Evolutionary conservation across 2,113 vertebrate genomes (phyloP).

Genomic region (Thamnaconus septentrionalis): DNA sequence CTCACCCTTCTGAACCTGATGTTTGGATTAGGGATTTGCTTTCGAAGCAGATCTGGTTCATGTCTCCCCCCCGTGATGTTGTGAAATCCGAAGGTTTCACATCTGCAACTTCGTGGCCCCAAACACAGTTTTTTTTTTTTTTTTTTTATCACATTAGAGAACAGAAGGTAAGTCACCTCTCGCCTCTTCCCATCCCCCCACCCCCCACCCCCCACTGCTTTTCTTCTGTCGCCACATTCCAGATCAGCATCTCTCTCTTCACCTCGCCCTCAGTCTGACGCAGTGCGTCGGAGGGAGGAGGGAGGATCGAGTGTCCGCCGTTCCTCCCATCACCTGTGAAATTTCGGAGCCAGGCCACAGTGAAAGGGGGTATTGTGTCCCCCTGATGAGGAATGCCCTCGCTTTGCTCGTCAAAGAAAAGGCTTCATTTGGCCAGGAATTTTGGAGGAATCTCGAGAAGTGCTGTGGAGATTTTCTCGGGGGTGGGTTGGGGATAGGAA

Average conservation of each 20-base stretch:
- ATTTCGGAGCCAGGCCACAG: conserved; percentile 83
- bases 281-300: conserved; percentile 64
- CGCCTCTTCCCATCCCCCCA: too few species aligned
- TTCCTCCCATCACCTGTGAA: conserved; percentile 95
- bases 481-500: conserved; percentile 45
- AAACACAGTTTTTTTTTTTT: too few species aligned
- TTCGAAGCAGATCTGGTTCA: too few species aligned
- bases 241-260: conserved; percentile 29
- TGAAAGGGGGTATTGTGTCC: conserved; percentile 96
- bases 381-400: conserved; percentile 85
- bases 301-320: conserved; percentile 82
- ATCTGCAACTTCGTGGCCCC: too few species aligned
- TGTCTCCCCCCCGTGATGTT: too few species aligned
- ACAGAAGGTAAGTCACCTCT: too few species aligned
- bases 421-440: conserved; percentile 94
- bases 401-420: conserved; percentile 85
- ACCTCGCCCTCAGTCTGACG: conserved; percentile 12
- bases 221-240: neutral
- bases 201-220: too few species aligned
- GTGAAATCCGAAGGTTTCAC: too few species aligned
- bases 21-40: too few species aligned
- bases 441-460: conserved; percentile 91
- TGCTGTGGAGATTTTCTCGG: conserved; percentile 71
- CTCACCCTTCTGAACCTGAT: too few species aligned
- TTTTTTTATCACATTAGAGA: too few species aligned